These are phyloP conservation scores for Artibeus jamaicensis DNA, from an alignment of 2,797 vertebrate genomes.

Conservation along the genomic window DNA sequence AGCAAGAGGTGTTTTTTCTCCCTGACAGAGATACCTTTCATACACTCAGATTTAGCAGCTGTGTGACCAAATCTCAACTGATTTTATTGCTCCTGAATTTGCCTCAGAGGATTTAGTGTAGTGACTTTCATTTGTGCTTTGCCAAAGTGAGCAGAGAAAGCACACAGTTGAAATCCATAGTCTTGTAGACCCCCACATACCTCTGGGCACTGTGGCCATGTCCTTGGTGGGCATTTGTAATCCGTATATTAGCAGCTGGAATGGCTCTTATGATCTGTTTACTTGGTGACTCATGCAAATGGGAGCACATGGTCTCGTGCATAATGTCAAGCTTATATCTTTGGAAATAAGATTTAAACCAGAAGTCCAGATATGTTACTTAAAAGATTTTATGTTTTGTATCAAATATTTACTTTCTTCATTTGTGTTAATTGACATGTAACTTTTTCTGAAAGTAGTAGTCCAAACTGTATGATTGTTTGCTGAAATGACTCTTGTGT, in stretches of 20 bases:
- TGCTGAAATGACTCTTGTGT: not conserved
- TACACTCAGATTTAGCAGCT: not conserved
- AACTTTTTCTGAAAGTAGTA: not conserved
- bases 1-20: not conserved
- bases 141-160: not conserved
- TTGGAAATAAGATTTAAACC: not conserved
- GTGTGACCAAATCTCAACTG: not conserved
- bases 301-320: not conserved
- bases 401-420: not conserved
- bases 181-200: not conserved
- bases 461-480: not conserved
- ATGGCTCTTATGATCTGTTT: not conserved
- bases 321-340: not conserved
- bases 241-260: not conserved
- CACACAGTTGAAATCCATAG: not conserved
- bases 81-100: not conserved
- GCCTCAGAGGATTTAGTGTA: not conserved
- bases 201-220: not conserved
- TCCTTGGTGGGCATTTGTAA: not conserved
- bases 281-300: not conserved
- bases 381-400: not conserved
- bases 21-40: not conserved
- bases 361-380: not conserved
- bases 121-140: not conserved
- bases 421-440: not conserved